Conservation (phyloP, 2,888 invertebrate species). For the Aphelenchoides bicaudatus region DNA sequence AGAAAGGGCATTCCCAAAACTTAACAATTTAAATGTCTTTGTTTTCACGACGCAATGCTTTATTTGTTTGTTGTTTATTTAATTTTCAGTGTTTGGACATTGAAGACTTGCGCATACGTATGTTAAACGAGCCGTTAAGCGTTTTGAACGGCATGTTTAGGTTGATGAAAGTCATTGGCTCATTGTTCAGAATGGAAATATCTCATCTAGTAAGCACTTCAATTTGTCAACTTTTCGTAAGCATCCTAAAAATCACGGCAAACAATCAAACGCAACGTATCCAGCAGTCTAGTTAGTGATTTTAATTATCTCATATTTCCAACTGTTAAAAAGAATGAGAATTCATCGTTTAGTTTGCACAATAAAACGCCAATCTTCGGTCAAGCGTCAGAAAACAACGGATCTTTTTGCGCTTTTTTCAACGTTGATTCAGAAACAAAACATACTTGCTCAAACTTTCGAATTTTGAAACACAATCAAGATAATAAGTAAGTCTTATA, state of each 20-base stretch:
- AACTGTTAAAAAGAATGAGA: no score
- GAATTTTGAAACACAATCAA: not conserved
- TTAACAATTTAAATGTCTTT: no score
- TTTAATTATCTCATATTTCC: no score
- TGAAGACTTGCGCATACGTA: no score
- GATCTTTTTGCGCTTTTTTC: slow-evolving; percentile 2
- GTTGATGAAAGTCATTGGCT: slow-evolving; percentile 2
- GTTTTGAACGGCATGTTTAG: not conserved
- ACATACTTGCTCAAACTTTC: not conserved
- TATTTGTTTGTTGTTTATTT: no score
- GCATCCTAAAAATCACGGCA: not conserved
- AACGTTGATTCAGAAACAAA: not conserved
- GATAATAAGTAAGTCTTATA: not conserved
- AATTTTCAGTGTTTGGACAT: no score
- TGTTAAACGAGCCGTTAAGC: no score
- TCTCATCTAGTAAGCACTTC: not conserved
- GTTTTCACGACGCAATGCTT: no score
- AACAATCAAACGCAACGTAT: not conserved
- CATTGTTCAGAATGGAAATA: not conserved
- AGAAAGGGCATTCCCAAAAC: no score
- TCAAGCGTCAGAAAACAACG: not conserved
- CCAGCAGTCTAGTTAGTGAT: slow-evolving; percentile 3
- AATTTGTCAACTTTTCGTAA: not conserved
- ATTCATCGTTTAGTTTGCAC: slow-evolving; percentile 2
- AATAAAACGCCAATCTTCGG: not conserved